These are phyloP conservation scores for Drosophila demipolita DNA, from an alignment of 2,888 invertebrate genomes.

Conservation along the genomic window DNA sequence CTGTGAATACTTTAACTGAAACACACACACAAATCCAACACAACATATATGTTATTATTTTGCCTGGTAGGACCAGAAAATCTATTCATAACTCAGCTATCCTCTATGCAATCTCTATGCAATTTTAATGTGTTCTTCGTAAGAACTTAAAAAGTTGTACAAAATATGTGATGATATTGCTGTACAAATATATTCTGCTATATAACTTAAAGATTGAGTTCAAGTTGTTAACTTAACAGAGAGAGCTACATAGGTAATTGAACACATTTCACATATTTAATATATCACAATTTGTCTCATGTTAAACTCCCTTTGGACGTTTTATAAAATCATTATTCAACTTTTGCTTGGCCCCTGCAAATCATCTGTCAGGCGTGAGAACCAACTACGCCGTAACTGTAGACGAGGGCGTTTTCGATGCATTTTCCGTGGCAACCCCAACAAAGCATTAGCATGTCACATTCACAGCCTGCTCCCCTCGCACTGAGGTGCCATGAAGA, in stretches of 20 bases:
- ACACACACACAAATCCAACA: not conserved
- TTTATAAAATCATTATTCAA: slow-evolving; percentile 56
- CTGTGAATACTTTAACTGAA: slow-evolving; percentile 15
- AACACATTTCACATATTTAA: slow-evolving; percentile 25
- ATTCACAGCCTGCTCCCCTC: slow-evolving; percentile 31
- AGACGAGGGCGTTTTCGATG: slow-evolving; percentile 54
- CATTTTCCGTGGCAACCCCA: slow-evolving; percentile 48
- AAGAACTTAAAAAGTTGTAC: not conserved
- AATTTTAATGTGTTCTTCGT: not conserved
- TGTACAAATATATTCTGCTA: not conserved
- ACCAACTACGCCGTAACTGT: slow-evolving; percentile 41
- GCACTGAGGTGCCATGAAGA: slow-evolving; percentile 38
- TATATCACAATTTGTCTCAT: slow-evolving; percentile 67
- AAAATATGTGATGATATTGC: not conserved
- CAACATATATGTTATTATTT: not conserved
- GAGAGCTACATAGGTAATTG: slow-evolving; percentile 3
- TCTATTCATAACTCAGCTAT: slow-evolving; percentile 32
- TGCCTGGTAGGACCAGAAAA: not conserved
- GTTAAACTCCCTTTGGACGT: slow-evolving; percentile 30
- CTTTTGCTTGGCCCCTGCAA: slow-evolving; percentile 34
- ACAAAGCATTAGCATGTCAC: slow-evolving; percentile 68
- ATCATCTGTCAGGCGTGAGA: slow-evolving; percentile 65
- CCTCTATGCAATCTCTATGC: slow-evolving; percentile 18
- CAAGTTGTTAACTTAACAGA: not conserved
- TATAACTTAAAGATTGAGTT: not conserved